These are phyloP conservation scores for Marmota flaviventris DNA, from an alignment of 2,113 vertebrate species.

Conservation along the genomic window DNA sequence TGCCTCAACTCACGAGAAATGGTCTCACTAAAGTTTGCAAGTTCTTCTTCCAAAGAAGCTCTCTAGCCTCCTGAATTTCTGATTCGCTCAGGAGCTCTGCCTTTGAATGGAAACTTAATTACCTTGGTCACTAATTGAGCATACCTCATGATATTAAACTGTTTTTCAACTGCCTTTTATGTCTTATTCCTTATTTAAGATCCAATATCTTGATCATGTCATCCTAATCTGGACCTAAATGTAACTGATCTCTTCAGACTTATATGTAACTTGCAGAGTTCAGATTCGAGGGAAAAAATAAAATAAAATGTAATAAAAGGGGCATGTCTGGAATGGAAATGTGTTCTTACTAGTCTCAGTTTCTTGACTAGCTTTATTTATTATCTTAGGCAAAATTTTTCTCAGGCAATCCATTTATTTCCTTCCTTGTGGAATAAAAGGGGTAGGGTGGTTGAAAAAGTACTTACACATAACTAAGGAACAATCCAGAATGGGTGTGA, in stretches of 20 bases:
- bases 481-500: neutral
- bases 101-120: neutral
- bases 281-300: neutral
- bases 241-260: neutral
- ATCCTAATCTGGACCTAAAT: neutral
- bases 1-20: neutral
- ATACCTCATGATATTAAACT: neutral
- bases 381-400: neutral
- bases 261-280: neutral
- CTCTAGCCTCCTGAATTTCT: neutral
- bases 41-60: neutral
- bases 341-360: neutral
- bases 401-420: neutral
- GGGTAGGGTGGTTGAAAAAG: neutral
- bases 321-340: neutral
- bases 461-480: neutral
- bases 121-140: neutral
- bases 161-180: neutral
- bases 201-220: neutral
- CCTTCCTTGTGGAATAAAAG: neutral
- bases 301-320: neutral
- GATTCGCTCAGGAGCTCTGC: fast-evolving
- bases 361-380: neutral
- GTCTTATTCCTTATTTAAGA: constrained; percentile 3
- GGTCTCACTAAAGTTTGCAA: neutral